A percentile compares a stretch with the other conserved stretches of the same genome.
Evolutionary conservation across 2,113 vertebrate genomes (phyloP).

Genomic region (Dicaeum eximium): DNA sequence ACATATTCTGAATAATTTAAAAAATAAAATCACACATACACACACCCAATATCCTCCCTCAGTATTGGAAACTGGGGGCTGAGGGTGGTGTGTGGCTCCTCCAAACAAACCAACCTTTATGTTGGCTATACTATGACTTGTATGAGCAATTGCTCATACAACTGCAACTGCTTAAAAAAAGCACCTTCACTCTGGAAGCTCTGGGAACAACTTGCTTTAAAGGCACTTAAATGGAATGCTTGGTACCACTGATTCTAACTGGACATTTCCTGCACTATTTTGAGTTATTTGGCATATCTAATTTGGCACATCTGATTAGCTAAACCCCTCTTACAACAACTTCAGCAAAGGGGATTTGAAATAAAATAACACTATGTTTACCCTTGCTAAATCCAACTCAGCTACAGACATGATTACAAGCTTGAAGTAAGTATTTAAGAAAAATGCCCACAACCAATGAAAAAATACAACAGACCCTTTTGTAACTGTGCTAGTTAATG

Average conservation of each 20-base stretch:
- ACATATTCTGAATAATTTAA: not conserved
- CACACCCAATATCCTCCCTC: not conserved
- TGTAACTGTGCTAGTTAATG: not conserved
- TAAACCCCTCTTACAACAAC: not conserved
- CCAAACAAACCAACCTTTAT: not conserved
- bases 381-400: not conserved
- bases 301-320: not conserved
- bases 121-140: not conserved
- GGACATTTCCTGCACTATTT: not conserved
- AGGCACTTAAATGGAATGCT: not conserved
- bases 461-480: not conserved
- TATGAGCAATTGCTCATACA: not conserved
- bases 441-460: not conserved
- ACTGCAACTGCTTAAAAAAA: not conserved
- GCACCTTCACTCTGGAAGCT: not conserved
- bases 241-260: not conserved
- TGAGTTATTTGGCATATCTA: not conserved
- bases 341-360: not conserved
- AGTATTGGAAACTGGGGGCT: rapidly evolving
- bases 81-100: not conserved
- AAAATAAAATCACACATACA: not conserved
- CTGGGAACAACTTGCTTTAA: not conserved
- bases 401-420: not conserved
- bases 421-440: not conserved
- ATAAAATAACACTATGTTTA: not conserved